phyloP scores from a whole-genome alignment of 2,888 invertebrate genomes.

The Nomada hirtipes region DNA sequence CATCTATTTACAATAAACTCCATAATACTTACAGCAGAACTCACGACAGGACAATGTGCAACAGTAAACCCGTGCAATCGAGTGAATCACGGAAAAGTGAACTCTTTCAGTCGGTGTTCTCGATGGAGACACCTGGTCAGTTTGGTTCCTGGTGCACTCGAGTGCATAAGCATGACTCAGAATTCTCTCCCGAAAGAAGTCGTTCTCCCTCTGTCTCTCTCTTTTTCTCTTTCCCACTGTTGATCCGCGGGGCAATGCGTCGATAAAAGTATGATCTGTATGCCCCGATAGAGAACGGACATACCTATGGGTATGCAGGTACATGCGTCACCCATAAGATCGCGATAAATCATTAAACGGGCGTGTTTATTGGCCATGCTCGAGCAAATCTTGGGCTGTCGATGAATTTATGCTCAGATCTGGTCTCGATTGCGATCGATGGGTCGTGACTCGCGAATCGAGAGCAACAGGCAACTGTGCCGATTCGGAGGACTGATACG shows the following conservation, averaged over 20 bases:
- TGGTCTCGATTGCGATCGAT: constrained; percentile 61
- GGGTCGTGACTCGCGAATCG: constrained; percentile 54
- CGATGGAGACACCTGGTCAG: constrained; percentile 50
- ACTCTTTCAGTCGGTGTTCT: not conserved
- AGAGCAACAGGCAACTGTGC: constrained; percentile 48
- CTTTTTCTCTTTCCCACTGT: not conserved
- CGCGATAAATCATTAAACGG: constrained; percentile 69
- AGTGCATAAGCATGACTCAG: constrained; percentile 56
- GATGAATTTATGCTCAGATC: constrained; percentile 59
- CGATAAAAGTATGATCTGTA: constrained; percentile 43
- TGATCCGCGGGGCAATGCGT: constrained; percentile 9
- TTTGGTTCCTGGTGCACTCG: constrained; percentile 42
- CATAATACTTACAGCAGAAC: not conserved
- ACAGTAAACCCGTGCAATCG: constrained; percentile 35
- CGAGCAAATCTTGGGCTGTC: constrained; percentile 60
- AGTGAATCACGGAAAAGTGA: constrained; percentile 19
- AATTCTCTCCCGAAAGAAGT: constrained; percentile 48
- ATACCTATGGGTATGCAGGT: constrained; percentile 14
- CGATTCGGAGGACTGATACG: not conserved
- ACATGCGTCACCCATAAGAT: constrained; percentile 47
- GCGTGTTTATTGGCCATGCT: constrained; percentile 70
- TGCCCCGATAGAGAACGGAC: constrained; percentile 41
- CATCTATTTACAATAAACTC: not conserved
- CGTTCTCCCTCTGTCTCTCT: not conserved
- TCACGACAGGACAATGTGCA: not conserved